Percentiles rank a stretch among this genome's conserved stretches.
phyloP scores from a whole-genome alignment of 1,140 invertebrate species.

The Myzus persicae region DNA sequence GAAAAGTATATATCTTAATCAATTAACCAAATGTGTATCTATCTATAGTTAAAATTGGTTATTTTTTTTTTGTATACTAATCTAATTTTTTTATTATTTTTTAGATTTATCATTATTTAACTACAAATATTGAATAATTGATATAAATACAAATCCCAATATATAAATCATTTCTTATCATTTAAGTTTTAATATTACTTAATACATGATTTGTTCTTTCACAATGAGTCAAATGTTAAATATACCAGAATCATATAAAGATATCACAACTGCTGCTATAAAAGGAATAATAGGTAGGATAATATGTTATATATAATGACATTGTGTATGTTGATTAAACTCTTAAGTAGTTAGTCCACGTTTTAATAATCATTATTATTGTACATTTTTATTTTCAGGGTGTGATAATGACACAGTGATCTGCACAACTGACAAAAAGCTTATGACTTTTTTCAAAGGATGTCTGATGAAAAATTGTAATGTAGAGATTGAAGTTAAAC shows the following conservation, averaged over 20 bases:
- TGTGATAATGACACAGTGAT: constrained; percentile 23
- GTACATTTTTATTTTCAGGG: neutral
- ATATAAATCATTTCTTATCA: neutral
- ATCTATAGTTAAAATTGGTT: neutral
- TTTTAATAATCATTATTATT: neutral
- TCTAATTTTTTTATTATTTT: neutral
- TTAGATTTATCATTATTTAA: no score
- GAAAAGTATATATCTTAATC: neutral
- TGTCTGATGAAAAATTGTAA: constrained; percentile 35
- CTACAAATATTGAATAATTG: neutral
- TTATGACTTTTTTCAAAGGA: constrained; percentile 16
- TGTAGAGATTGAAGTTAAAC: constrained; percentile 9
- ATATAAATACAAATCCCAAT: neutral
- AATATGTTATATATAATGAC: neutral
- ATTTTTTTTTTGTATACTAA: neutral
- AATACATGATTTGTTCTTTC: neutral
- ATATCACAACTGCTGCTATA: neutral
- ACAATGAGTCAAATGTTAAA: neutral
- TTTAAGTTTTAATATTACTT: neutral
- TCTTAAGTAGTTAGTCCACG: neutral
- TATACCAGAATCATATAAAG: constrained; percentile 26
- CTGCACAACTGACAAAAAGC: constrained; percentile 36
- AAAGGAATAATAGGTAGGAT: constrained; percentile 14
- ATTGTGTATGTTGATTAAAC: neutral
- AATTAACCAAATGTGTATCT: neutral